Conservation (phyloP, 2,888 invertebrate species). For the Ptilodon capucinus region DNA sequence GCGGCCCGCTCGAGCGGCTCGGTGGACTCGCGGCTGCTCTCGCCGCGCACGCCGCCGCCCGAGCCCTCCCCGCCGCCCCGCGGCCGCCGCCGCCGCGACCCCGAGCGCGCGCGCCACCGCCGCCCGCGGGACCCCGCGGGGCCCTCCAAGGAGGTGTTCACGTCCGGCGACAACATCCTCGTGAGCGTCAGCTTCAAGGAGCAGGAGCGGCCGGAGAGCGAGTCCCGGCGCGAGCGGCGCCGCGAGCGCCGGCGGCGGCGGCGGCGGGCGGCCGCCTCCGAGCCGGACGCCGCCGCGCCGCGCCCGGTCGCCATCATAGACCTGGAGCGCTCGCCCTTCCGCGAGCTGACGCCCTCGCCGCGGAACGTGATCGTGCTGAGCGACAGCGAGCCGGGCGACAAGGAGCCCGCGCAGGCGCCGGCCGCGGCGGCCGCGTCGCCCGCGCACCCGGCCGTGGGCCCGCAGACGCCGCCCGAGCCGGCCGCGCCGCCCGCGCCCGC, state of each 20-base stretch:
- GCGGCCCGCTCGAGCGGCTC: conserved; percentile 36
- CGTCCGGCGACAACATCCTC: conserved; percentile 95
- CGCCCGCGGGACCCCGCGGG: conserved; percentile 46
- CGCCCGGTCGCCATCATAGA: conserved; percentile 92
- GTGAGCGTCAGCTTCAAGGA: conserved; percentile 96
- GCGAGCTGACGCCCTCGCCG: conserved; percentile 91
- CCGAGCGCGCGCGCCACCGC: conserved; percentile 69
- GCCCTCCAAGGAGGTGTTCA: conserved; percentile 94
- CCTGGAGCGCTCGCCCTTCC: conserved; percentile 92
- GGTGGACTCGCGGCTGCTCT: conserved; percentile 47
- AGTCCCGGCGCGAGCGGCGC: conserved; percentile 36
- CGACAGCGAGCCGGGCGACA: conserved; percentile 87
- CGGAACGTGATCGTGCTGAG: conserved; percentile 91
- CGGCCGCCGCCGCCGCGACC: conserved; percentile 47
- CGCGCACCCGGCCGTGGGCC: conserved; percentile 47
- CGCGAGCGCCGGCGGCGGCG: conserved; percentile 37
- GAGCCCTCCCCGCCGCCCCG: conserved; percentile 43
- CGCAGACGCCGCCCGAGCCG: conserved; percentile 83
- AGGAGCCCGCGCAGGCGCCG: conserved; percentile 48
- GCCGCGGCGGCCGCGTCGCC: conserved; percentile 24
- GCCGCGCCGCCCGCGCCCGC: conserved; percentile 64
- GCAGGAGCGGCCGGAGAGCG: conserved; percentile 60
- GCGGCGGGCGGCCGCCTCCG: conserved; percentile 48
- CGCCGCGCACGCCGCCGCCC: conserved; percentile 48
- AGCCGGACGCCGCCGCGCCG: conserved; percentile 85